Percentiles rank a stretch among this genome's conserved stretches.
phyloP scores from a whole-genome alignment of 2,888 invertebrate species.

The Elgonia sp. region DNA sequence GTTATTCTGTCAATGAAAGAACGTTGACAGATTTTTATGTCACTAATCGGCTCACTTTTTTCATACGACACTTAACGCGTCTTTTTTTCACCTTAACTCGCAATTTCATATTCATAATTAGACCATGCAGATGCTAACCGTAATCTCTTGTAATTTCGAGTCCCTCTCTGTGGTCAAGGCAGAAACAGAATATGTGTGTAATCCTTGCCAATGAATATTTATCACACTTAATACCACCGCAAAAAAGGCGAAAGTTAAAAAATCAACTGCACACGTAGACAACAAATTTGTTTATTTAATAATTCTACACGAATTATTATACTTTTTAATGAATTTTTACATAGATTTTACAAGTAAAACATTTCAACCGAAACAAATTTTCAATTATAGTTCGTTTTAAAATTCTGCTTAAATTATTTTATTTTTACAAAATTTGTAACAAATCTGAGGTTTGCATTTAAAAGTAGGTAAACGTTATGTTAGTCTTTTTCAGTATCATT shows the following conservation, averaged over 20 bases:
- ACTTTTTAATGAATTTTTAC: neutral
- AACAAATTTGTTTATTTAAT: constrained; percentile 19
- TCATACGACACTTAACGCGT: constrained; percentile 42
- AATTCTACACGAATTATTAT: constrained; percentile 9
- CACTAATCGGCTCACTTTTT: constrained; percentile 60
- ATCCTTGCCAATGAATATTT: constrained; percentile 66
- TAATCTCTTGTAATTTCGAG: constrained; percentile 69
- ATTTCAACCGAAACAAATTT: too few relatives aligned
- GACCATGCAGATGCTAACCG: constrained; percentile 54
- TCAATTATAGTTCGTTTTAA: too few relatives aligned
- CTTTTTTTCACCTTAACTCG: constrained; percentile 45
- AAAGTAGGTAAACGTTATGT: too few relatives aligned
- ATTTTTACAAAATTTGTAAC: constrained; percentile 4
- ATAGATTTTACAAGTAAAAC: too few relatives aligned
- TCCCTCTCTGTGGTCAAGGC: constrained; percentile 40
- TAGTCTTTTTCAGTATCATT: constrained; percentile 12
- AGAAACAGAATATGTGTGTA: constrained; percentile 60
- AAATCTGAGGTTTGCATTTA: constrained; percentile 5
- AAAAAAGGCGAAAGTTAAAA: constrained; percentile 33
- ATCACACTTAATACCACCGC: constrained; percentile 42
- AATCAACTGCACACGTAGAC: constrained; percentile 16
- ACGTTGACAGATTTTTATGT: constrained; percentile 51
- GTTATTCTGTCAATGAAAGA: constrained; percentile 47
- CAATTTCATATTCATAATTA: constrained; percentile 68
- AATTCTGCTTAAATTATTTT: neutral